phyloP scores from a whole-genome alignment of 2,888 invertebrate genomes.

The Rhingia rostrata region DNA sequence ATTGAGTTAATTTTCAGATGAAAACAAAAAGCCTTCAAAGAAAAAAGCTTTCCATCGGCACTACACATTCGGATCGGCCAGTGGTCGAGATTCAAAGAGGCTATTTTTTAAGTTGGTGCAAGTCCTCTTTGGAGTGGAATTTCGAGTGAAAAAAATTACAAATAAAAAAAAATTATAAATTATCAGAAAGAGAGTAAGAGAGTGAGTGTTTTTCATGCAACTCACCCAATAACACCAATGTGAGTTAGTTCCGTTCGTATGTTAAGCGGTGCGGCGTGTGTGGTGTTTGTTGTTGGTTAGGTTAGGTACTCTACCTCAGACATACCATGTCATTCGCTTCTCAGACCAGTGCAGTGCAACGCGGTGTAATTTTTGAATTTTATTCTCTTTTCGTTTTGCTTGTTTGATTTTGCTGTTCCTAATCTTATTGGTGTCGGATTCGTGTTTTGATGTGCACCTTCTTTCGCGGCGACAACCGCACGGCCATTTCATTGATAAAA shows the following conservation, averaged over 20 bases:
- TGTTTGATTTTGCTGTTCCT: constrained; percentile 13
- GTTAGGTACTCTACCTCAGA: constrained; percentile 39
- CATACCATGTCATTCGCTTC: constrained; percentile 64
- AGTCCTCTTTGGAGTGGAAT: constrained; percentile 20
- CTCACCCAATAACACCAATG: constrained; percentile 20
- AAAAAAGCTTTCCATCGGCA: too few species aligned
- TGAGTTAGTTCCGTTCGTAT: constrained; percentile 41
- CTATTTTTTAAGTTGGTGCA: too few species aligned
- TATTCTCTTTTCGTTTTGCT: background rate
- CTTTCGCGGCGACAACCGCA: constrained; percentile 52
- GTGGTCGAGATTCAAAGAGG: too few species aligned
- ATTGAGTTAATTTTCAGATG: background rate
- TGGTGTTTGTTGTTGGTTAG: constrained; percentile 35
- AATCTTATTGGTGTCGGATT: constrained; percentile 65
- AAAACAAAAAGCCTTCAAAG: background rate
- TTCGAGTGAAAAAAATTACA: constrained; percentile 36
- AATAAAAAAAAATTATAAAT: background rate
- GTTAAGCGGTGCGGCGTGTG: constrained; percentile 26
- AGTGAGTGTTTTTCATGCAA: constrained; percentile 35
- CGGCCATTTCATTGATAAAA: constrained; percentile 49
- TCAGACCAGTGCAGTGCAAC: constrained; percentile 62
- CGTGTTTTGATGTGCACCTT: constrained; percentile 69
- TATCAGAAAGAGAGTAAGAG: constrained; percentile 4
- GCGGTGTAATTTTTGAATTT: constrained; percentile 28
- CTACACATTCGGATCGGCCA: too few species aligned